Evolutionary conservation across 2,797 vertebrate species (phyloP).

Genomic region (Melanotaenia boesemani): DNA sequence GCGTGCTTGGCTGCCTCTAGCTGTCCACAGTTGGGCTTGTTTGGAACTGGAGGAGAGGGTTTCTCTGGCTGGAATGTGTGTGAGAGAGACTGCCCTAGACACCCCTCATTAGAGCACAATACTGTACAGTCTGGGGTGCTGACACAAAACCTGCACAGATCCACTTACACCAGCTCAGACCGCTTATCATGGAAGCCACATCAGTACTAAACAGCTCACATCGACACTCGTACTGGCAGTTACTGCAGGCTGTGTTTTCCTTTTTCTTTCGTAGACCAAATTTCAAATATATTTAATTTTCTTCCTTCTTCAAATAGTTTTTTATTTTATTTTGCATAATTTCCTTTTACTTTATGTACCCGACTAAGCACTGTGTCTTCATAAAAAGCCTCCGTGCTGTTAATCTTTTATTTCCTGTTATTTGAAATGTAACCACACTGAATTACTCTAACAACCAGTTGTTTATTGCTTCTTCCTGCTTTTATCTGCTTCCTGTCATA

Average conservation of each 20-base stretch:
- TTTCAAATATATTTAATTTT: neutral
- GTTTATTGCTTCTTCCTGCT: neutral
- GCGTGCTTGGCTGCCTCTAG: slow-evolving; percentile 42
- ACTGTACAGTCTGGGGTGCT: slow-evolving; percentile 78
- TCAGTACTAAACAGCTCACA: slow-evolving; percentile 6
- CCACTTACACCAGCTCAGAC: slow-evolving; percentile 70
- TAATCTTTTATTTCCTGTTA: neutral
- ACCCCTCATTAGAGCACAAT: slow-evolving; percentile 84
- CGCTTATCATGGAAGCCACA: slow-evolving; percentile 25
- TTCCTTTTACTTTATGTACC: neutral
- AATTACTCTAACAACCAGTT: neutral
- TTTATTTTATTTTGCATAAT: neutral
- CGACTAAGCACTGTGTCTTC: neutral
- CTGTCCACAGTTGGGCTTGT: slow-evolving; percentile 35
- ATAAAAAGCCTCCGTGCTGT: neutral
- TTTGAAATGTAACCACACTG: too few species aligned
- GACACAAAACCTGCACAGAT: slow-evolving; percentile 76
- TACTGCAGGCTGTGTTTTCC: neutral
- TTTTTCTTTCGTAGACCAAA: neutral
- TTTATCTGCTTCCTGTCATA: too few species aligned
- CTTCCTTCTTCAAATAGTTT: neutral
- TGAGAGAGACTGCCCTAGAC: slow-evolving; percentile 62
- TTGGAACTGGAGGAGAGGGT: slow-evolving; percentile 58
- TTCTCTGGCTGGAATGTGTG: slow-evolving; percentile 73
- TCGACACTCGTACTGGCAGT: neutral